Base-by-base conservation (phyloP, 2,888 invertebrate genomes). In the Axea sp. region DNA sequence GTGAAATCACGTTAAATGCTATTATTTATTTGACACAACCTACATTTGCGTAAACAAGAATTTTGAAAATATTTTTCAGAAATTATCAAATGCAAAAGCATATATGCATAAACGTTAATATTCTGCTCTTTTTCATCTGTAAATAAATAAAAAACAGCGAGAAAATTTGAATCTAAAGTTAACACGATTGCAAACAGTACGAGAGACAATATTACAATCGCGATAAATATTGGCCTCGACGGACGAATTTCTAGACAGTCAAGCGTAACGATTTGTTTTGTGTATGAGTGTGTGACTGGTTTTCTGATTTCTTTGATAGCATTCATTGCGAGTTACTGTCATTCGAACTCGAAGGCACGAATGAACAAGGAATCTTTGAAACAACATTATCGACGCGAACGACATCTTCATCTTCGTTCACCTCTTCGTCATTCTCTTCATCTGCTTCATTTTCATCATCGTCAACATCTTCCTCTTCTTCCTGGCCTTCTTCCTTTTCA, bases 401-500 rank as follows among this genome's bases (percentile, higher is more conserved):
- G n/a, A 35, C 71, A 9, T 57, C 65, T 15, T 57, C 59, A 14
- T 77, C 73, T 53, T 53, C 39, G 14, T 71, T 55, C 59, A 77
- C 74, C 53, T 76, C 73, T 33, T 78, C 75, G 31, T 77, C 75
- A 1, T 64, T 67, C 4, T 53, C 73, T 0, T 77, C 78, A 3
- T 80, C 75, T 7, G 80, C 79, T 12, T 78, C 73, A 5, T 80
- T 72, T 4, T 73, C 75, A 2, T 72, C 71, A 1, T 77, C 72
- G 2, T 33, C 57, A 8, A 77, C 78, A 3, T 71, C 72, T 35
- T 80, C 77, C 6, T 82, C 30, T 17, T 47, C 83, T 4, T 86
- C 86, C 4, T 19, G 3, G 8, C 88, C 88, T 0, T 88, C 88
- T 0, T 0, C 30, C 14, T 90, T 90, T 0, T 92, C 92, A 0